Base-by-base conservation (phyloP, 2,888 invertebrate genomes). In the Drosophila nr. fundita region DNA sequence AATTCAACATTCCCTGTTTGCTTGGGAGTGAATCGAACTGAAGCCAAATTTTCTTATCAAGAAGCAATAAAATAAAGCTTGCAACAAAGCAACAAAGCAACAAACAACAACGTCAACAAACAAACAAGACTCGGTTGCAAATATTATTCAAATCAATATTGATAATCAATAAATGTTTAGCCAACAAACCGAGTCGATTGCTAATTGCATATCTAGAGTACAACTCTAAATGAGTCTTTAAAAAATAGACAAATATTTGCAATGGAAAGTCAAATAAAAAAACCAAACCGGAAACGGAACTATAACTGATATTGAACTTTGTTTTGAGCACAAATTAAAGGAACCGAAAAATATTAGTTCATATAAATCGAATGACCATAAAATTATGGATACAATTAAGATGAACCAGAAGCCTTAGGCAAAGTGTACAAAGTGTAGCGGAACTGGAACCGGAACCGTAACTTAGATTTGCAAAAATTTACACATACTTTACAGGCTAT, bases 371-470 rank as follows among this genome's bases (percentile, higher is more conserved):
- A 45, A 6, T 4, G 13, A 13, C 7, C 2, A 7, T 3, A 21
- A 45, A 21, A 13, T 45, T 21, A 0, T 13, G 13, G 3, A 45
- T 6, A 1, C 42, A 21, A 45, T 21, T 13, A 7, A 7, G 13
- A 0, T 15, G 7, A 18, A 38, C 8, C 38, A 3, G 18, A 2
- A 38, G 0, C 7, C 0, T 0, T 13, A 2, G 2, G 7, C 13
- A 21, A 45, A 45, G 0, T 13, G 13, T 2, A 13, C 1, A 38
- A 40, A 1, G n/a, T 40, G 40, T n/a, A 21, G 1, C 40, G 21
- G 21, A 21, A 42, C 40, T n/a, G 40, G 11, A n/a, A n/a, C n/a
- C 21, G 40, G 5, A 40, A 40, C 10, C 40, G n/a, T 0, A n/a
- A 34, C 11, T 5, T 2, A 2, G 40, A 11, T 11, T 2, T 5